phyloP scores from a whole-genome alignment of 1,140 invertebrate species.

The Aphis gossypii region DNA sequence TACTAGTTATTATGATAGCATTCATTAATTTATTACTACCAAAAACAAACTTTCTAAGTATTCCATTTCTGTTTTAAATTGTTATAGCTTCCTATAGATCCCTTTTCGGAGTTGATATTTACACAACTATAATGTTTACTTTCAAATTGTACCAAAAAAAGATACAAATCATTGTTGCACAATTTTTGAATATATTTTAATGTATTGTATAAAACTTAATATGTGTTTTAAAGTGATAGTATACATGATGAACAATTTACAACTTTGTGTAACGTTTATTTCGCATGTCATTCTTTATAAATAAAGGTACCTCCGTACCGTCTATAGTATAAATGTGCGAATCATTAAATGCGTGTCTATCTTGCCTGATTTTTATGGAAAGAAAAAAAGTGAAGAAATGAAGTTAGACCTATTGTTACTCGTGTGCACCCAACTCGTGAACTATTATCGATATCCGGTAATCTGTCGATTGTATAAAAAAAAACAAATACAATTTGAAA shows the following conservation, averaged over 20 bases:
- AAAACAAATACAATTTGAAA: neutral
- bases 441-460: constrained; percentile 29
- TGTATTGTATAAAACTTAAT: neutral
- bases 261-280: neutral
- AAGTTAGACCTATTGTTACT: neutral
- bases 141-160: neutral
- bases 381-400: neutral
- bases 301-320: neutral
- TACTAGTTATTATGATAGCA: neutral
- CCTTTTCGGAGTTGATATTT: neutral
- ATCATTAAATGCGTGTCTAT: neutral
- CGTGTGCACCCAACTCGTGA: constrained; percentile 14
- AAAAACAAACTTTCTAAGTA: constrained; percentile 12
- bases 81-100: neutral
- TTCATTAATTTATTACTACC: neutral
- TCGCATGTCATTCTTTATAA: constrained; percentile 1
- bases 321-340: neutral
- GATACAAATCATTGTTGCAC: constrained; percentile 6
- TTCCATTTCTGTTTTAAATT: neutral
- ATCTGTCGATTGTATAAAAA: neutral
- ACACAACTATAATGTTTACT: neutral
- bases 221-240: neutral
- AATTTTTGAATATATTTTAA: constrained; percentile 26
- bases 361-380: neutral
- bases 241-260: neutral